These are phyloP conservation scores for Nothocercus nigrocapillus DNA, from an alignment of 2,113 vertebrate genomes.

Conservation along the genomic window DNA sequence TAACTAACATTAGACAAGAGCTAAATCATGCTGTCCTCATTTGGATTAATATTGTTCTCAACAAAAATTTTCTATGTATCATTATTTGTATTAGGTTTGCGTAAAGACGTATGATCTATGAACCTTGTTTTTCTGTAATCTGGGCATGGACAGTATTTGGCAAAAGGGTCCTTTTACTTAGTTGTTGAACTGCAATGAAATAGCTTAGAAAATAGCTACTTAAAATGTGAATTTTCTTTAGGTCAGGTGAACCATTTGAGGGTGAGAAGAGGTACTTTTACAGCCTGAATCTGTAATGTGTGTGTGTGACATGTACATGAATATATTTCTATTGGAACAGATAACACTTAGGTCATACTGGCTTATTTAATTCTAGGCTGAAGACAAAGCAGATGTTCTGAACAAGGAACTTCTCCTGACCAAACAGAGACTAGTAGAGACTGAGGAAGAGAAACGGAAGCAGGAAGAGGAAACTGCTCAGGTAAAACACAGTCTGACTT, in stretches of 20 bases:
- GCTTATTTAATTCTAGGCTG: conserved; percentile 79
- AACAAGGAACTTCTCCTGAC: conserved; percentile 97
- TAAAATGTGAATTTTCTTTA: not conserved
- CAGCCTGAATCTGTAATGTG: not conserved
- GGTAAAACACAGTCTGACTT: conserved; percentile 70
- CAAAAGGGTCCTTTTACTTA: not conserved
- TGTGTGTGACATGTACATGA: not conserved
- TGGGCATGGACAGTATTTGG: not conserved
- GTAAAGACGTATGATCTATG: not conserved
- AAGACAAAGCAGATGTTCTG: conserved; percentile 96
- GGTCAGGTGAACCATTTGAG: too few species aligned
- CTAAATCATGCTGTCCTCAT: not conserved
- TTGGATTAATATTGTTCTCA: not conserved
- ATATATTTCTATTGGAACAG: not conserved
- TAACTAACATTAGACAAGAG: not conserved
- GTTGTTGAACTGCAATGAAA: not conserved
- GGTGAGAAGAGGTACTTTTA: not conserved
- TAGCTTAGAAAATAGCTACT: not conserved
- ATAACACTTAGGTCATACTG: not conserved
- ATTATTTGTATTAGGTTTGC: not conserved
- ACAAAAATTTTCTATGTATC: not conserved
- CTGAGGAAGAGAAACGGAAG: conserved; percentile 93
- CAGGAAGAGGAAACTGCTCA: conserved; percentile 97
- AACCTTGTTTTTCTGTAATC: not conserved
- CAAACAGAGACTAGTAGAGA: conserved; percentile 94